phyloP scores from a whole-genome alignment of 2,888 invertebrate species.

The Heliconius erato region DNA sequence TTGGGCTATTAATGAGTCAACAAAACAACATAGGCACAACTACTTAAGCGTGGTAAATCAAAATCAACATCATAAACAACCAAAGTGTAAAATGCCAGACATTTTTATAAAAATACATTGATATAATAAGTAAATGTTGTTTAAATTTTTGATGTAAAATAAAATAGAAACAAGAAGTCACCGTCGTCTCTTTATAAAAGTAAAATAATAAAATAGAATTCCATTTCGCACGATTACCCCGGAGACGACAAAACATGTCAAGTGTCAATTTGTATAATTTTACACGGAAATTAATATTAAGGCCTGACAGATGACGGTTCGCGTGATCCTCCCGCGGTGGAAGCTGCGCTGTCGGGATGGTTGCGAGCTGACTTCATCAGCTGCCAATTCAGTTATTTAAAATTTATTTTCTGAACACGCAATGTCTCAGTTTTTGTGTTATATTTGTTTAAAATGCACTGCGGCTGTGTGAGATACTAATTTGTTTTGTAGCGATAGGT shows the following conservation, averaged over 20 bases:
- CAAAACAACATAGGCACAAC: background rate
- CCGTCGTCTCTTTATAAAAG: conserved; percentile 56
- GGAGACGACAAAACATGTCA: conserved; percentile 83
- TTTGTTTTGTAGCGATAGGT: background rate
- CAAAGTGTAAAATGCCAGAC: background rate
- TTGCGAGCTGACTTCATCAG: conserved; percentile 41
- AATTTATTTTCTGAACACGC: conserved; percentile 30
- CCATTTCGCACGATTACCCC: conserved; percentile 78
- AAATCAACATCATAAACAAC: background rate
- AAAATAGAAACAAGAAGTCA: conserved; percentile 46
- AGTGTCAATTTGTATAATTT: conserved; percentile 83
- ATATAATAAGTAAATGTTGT: background rate
- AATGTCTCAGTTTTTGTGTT: conserved; percentile 18
- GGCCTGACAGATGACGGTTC: conserved; percentile 78
- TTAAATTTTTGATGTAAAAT: background rate
- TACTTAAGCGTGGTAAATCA: background rate
- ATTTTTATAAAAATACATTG: background rate
- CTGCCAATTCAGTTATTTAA: conserved; percentile 38
- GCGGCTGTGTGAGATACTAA: background rate
- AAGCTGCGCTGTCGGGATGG: conserved; percentile 38
- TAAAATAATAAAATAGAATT: conserved; percentile 75
- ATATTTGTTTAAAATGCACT: conserved; percentile 3
- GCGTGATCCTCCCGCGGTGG: conserved; percentile 56
- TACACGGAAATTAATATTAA: conserved; percentile 79
- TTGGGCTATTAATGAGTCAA: background rate